Evolutionary conservation across 2,113 vertebrate species (phyloP).

Genomic region (Origma solitaria): DNA sequence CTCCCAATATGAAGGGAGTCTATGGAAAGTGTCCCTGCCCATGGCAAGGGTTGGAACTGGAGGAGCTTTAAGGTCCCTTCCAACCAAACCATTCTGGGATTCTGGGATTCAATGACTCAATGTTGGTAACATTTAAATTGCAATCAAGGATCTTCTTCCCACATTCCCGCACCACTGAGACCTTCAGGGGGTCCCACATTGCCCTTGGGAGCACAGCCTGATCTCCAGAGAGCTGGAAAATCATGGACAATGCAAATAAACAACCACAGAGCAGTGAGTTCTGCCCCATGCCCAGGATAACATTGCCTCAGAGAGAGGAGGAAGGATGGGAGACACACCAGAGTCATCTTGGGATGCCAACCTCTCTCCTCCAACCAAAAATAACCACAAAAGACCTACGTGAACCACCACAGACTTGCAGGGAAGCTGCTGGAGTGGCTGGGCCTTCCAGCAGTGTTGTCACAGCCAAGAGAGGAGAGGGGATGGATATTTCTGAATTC

Average conservation of each 20-base stretch:
- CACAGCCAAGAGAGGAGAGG: neutral
- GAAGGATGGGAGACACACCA: neutral
- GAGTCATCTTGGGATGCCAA: neutral
- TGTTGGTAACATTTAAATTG: neutral
- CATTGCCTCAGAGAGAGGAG: neutral
- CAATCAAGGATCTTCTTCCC: neutral
- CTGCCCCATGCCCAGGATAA: accelerated
- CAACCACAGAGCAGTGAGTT: neutral
- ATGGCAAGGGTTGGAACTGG: neutral
- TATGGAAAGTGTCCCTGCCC: neutral
- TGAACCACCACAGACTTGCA: neutral
- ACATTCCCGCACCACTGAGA: neutral
- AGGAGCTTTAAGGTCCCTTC: neutral
- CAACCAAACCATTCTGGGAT: neutral
- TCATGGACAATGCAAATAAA: neutral
- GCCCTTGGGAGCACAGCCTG: neutral
- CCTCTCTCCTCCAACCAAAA: neutral
- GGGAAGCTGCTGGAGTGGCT: neutral
- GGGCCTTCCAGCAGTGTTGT: neutral
- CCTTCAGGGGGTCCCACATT: neutral
- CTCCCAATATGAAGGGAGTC: accelerated
- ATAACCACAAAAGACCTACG: neutral
- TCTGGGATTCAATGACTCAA: neutral
- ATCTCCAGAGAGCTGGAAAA: neutral
- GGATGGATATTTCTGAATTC: neutral